Percentiles rank a stretch among this genome's conserved stretches.
Conservation (phyloP, 1,140 invertebrate species). For the Drosophila bocki region DNA sequence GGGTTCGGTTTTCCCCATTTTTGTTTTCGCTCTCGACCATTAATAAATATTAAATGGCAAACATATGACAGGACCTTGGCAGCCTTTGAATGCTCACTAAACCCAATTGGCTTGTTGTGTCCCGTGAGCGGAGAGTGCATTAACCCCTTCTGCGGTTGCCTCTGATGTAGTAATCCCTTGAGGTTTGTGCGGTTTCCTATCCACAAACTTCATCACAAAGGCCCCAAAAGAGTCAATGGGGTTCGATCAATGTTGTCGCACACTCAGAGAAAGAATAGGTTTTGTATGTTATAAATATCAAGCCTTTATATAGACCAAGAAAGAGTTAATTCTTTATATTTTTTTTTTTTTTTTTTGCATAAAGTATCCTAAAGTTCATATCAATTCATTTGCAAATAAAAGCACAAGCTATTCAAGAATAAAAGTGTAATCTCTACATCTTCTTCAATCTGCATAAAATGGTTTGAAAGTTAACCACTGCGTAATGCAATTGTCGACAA, state of each 20-base stretch:
- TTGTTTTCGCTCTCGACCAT: slow-evolving; percentile 42
- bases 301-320: no score
- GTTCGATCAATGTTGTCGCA: slow-evolving; percentile 22
- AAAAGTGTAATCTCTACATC: slow-evolving; percentile 2
- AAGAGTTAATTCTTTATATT: not conserved
- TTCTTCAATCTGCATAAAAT: slow-evolving; percentile 44
- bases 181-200: slow-evolving; percentile 45
- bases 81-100: slow-evolving; percentile 28
- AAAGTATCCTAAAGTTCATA: not conserved
- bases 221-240: slow-evolving; percentile 25
- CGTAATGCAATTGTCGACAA: slow-evolving; percentile 67
- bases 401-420: not conserved
- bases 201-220: slow-evolving; percentile 35
- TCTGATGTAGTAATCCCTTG: slow-evolving; percentile 51
- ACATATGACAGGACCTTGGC: slow-evolving; percentile 39
- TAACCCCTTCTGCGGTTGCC: slow-evolving; percentile 51
- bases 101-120: slow-evolving; percentile 28
- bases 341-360: not conserved
- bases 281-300: no score
- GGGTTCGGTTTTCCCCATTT: slow-evolving; percentile 23
- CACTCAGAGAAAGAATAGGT: not conserved
- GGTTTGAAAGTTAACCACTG: slow-evolving; percentile 60
- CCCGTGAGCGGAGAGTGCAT: slow-evolving; percentile 49
- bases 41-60: slow-evolving; percentile 74
- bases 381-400: not conserved